These are phyloP conservation scores for Tamandua tetradactyla DNA, from an alignment of 2,797 vertebrate genomes.

Conservation along the genomic window DNA sequence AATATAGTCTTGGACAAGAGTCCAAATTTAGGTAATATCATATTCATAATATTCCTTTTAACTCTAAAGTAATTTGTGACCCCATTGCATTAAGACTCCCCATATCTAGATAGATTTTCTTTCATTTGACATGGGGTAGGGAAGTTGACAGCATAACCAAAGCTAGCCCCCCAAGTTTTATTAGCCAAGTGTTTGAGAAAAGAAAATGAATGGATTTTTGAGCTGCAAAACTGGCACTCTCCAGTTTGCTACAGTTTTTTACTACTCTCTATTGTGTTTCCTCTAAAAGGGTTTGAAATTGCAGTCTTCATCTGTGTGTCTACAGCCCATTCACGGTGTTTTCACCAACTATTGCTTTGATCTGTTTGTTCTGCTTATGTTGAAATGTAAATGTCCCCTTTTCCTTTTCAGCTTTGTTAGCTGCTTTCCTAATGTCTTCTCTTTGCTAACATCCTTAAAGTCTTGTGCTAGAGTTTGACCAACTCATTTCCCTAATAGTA, in stretches of 20 bases:
- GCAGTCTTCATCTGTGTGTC: neutral
- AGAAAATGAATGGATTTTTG: neutral
- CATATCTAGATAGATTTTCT: neutral
- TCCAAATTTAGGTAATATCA: neutral
- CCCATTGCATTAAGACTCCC: neutral
- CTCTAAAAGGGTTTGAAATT: neutral
- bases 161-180: neutral
- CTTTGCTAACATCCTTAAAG: neutral
- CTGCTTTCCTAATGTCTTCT: neutral
- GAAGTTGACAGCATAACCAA: neutral
- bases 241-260: neutral
- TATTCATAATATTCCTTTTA: neutral
- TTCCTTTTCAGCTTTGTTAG: neutral
- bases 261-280: neutral
- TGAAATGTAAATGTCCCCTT: constrained; percentile 5
- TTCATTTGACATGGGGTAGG: neutral
- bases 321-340: neutral
- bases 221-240: neutral
- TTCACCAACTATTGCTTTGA: neutral
- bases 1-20: neutral
- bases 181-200: neutral
- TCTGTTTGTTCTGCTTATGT: neutral
- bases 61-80: neutral
- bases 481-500: neutral
- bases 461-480: neutral